Evolutionary conservation across 2,888 invertebrate species (phyloP), one percentile per base, ranked within the genome.

Genomic region (Microchrysa polita): DNA sequence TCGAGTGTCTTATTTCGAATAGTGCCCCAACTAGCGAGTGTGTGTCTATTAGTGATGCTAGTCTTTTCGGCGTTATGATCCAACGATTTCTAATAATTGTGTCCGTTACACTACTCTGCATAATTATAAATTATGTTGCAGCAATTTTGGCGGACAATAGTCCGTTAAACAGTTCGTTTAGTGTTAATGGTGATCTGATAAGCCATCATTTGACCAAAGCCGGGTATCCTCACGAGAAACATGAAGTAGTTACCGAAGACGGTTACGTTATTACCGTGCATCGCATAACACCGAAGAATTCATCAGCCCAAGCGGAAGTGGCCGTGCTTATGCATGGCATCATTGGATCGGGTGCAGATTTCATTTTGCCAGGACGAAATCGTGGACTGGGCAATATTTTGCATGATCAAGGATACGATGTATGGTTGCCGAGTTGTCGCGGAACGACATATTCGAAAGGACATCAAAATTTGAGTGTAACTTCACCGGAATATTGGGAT

Each of bases 321-420:
- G 27, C 82, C 82, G 83, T 14, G 82, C 83, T 75, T 82, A 73
- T 82, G 69, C 83, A 83, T 59, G 83, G 83, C 0, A 40, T 83
- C 9, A 73, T 77, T 0, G 79, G 81, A 71, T 80, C 79, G 14
- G 82, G 82, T 0, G 82, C 82, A 69, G 78, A 75, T 52, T 83
- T 82, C 80, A 67, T 81, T n/a, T 48, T 80, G 1, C 76, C 69
- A 18, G 83, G 83, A 5, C 80, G 80, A 0, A 74, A 81, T 16
- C 78, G 79, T 65, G 78, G 77, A 0, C 73, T 83, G 1, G 79
- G 81, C 0, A 82, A 78, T 44, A 52, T 82, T 22, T 74, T 83
- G 12, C 80, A 81, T 10, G 83, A 83, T 78, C 79, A 79, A 0
- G 83, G 83, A 0, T 83, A 77, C 14, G 83, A 83, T 76, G 83